Conservation (phyloP, 2,113 vertebrate genomes). For the Oxyruncus cristatus region DNA sequence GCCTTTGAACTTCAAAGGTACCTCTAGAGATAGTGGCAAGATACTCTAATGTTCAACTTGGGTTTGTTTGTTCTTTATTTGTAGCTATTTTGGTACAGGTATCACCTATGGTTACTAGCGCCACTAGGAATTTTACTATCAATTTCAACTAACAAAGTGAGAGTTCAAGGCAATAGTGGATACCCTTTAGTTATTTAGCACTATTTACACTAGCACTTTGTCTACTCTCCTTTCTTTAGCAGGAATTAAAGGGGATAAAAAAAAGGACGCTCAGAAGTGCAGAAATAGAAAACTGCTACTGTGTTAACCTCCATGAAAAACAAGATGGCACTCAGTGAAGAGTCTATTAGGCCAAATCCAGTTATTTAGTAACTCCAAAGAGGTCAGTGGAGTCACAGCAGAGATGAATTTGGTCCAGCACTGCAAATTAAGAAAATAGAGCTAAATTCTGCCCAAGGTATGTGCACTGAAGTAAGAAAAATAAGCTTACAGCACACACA, state of each 20-base stretch:
- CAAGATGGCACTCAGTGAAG: neutral
- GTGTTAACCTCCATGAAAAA: neutral
- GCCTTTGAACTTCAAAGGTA: conserved; percentile 1
- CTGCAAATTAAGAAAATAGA: neutral
- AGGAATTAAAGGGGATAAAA: neutral
- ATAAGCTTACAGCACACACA: neutral
- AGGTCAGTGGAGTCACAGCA: neutral
- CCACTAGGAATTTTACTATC: neutral
- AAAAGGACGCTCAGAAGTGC: neutral
- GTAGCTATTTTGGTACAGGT: neutral
- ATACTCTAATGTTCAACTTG: neutral
- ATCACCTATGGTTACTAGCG: neutral
- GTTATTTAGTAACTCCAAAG: conserved; percentile 5
- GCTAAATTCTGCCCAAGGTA: neutral
- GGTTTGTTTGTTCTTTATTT: neutral
- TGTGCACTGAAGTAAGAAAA: neutral
- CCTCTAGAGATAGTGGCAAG: neutral
- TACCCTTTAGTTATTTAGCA: neutral
- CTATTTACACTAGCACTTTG: neutral
- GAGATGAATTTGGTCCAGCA: neutral
- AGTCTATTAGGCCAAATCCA: conserved; percentile 15
- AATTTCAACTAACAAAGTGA: neutral
- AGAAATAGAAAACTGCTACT: neutral
- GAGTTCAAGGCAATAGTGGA: neutral
- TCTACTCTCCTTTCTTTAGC: neutral